Percentiles rank a stretch among this genome's conserved stretches.
These are phyloP conservation scores for Dicyema japonicum DNA, from an alignment of 1,140 invertebrate species.

Conservation along the genomic window DNA sequence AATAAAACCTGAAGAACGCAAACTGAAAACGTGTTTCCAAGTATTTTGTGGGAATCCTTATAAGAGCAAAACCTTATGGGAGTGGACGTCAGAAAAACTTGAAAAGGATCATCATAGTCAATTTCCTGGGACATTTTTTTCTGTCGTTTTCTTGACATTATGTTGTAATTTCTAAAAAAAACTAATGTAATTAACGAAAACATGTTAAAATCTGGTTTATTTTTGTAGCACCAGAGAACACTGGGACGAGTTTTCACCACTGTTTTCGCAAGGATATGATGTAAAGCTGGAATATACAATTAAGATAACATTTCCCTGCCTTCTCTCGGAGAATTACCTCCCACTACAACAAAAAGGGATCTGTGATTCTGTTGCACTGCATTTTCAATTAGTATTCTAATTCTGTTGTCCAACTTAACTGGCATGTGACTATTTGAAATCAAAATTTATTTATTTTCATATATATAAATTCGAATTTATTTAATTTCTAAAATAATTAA, in stretches of 20 bases:
- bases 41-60: conserved; percentile 70
- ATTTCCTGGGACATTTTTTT: conserved; percentile 61
- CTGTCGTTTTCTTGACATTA: conserved; percentile 40
- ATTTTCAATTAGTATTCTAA: conserved; percentile 77
- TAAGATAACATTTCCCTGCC: conserved; percentile 22
- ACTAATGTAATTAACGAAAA: conserved; percentile 38
- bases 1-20: conserved; percentile 47
- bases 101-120: conserved; percentile 80
- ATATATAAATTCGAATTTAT: no score
- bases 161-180: conserved; percentile 29
- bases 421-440: no score
- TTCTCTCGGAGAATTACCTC: conserved; percentile 73
- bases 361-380: conserved; percentile 48
- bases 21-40: conserved; percentile 86
- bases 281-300: conserved; percentile 51
- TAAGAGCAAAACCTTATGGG: conserved; percentile 91
- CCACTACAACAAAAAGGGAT: conserved; percentile 68
- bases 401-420: conserved; percentile 88
- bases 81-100: conserved; percentile 70
- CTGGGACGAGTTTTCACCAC: conserved; percentile 50
- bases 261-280: conserved; percentile 81
- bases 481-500: no score
- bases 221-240: conserved; percentile 95
- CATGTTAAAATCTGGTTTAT: conserved; percentile 62
- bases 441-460: no score